Evolutionary conservation across 2,888 invertebrate genomes (phyloP).

Genomic region (Stenodema calcarata): DNA sequence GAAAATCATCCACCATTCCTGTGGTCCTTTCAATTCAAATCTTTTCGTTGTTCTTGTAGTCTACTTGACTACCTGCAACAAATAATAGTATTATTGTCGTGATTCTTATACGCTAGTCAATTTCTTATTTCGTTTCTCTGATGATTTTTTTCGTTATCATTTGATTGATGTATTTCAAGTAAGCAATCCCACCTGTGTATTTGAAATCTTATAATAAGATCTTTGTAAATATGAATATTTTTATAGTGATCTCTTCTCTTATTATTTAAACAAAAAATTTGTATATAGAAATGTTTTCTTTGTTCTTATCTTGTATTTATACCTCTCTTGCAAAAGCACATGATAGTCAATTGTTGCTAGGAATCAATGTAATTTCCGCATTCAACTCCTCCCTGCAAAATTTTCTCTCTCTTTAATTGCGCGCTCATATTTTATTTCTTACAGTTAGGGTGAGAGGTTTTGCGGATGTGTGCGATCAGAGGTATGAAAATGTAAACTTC

Average conservation of each 20-base stretch:
- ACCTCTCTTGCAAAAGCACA: background rate
- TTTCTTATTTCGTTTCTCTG: background rate
- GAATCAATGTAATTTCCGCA: background rate
- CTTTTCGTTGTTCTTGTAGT: too few species aligned
- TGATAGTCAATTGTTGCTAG: background rate
- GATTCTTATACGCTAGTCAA: background rate
- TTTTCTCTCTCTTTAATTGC: too few species aligned
- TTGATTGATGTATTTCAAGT: background rate
- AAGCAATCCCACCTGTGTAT: conserved; percentile 19
- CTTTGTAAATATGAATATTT: conserved; percentile 46
- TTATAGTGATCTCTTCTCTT: conserved; percentile 43
- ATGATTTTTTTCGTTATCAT: background rate
- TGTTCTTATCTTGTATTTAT: background rate
- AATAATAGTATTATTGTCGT: background rate
- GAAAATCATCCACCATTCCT: too few species aligned
- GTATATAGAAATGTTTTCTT: background rate
- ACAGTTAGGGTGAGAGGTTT: too few species aligned
- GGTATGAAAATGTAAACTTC: too few species aligned
- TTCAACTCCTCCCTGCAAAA: background rate
- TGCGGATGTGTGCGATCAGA: too few species aligned
- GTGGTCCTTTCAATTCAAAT: too few species aligned
- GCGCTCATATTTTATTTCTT: too few species aligned
- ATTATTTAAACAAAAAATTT: background rate
- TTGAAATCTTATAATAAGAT: background rate
- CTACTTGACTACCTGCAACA: too few species aligned